A percentile compares a stretch with the other conserved stretches of the same genome.
These are phyloP conservation scores for Malacoraja senta DNA, from an alignment of 2,797 vertebrate genomes.

Conservation along the genomic window DNA sequence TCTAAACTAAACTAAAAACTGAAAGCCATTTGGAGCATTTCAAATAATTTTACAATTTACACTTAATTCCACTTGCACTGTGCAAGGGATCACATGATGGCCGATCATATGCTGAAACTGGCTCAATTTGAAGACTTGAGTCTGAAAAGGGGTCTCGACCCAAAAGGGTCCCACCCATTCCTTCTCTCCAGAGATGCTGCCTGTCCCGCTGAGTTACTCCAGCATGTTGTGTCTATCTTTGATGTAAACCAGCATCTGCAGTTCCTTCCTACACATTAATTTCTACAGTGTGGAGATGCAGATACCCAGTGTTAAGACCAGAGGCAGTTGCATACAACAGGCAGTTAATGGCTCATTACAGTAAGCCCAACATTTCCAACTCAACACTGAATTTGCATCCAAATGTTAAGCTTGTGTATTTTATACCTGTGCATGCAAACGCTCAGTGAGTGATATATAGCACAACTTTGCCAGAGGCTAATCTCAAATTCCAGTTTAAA, in stretches of 20 bases:
- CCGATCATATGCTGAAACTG: conserved; percentile 79
- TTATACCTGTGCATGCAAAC: conserved; percentile 64
- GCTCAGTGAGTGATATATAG: conserved; percentile 55
- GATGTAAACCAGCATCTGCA: too few species aligned
- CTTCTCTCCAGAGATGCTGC: too few species aligned
- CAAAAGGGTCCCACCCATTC: too few species aligned
- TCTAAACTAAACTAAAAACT: too few species aligned
- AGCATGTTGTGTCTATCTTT: too few species aligned
- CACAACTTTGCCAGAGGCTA: conserved; percentile 61
- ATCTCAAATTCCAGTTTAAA: conserved; percentile 46
- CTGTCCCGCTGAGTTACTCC: too few species aligned
- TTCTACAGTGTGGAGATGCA: conserved; percentile 53
- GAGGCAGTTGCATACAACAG: conserved; percentile 66
- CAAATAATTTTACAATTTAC: conserved; percentile 66
- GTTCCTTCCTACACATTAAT: conserved; percentile 46
- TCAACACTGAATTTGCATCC: conserved; percentile 73
- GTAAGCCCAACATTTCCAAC: conserved; percentile 70
- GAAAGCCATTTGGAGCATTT: too few species aligned
- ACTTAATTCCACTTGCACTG: conserved; percentile 73
- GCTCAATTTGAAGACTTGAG: conserved; percentile 44
- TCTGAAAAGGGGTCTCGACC: too few species aligned
- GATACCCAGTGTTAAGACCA: conserved; percentile 58
- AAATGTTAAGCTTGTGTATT: conserved; percentile 55
- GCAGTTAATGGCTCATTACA: conserved; percentile 80
- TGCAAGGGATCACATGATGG: conserved; percentile 86